phyloP scores from a whole-genome alignment of 2,888 invertebrate genomes.

The Drosophila infuscata region DNA sequence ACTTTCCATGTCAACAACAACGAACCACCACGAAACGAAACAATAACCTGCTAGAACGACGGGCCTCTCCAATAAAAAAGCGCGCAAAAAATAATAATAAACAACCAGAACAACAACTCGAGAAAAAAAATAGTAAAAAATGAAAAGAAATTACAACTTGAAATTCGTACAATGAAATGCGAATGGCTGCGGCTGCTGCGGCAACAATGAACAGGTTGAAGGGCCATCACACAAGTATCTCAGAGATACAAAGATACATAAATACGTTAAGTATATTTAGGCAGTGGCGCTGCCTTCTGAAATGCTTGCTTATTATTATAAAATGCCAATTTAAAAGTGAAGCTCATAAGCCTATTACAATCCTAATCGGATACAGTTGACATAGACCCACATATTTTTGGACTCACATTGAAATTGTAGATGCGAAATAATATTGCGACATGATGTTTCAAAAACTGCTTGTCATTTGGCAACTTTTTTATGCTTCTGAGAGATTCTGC shows the following conservation, averaged over 20 bases:
- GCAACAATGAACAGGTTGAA: conserved; percentile 57
- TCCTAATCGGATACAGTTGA: conserved; percentile 14
- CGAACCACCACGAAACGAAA: conserved; percentile 50
- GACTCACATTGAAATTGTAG: not conserved
- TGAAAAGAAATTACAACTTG: conserved; percentile 72
- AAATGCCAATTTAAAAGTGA: conserved; percentile 20
- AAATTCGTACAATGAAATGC: conserved; percentile 61
- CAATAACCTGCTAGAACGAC: conserved; percentile 52
- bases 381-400: conserved; percentile 21
- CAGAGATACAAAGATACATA: conserved; percentile 28
- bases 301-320: conserved; percentile 10
- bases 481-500: no score
- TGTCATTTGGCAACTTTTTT: not conserved
- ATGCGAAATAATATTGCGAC: conserved; percentile 3
- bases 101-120: conserved; percentile 21
- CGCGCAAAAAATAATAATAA: conserved; percentile 25
- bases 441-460: not conserved
- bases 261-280: conserved; percentile 31
- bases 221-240: conserved; percentile 37
- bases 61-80: conserved; percentile 17
- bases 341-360: conserved; percentile 19
- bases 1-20: conserved; percentile 67
- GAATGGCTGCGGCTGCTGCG: conserved; percentile 16
- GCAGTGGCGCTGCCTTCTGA: conserved; percentile 4
- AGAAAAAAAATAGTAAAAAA: conserved; percentile 18